phyloP scores from a whole-genome alignment of 2,888 invertebrate species.

The Temnothorax ravouxi region DNA sequence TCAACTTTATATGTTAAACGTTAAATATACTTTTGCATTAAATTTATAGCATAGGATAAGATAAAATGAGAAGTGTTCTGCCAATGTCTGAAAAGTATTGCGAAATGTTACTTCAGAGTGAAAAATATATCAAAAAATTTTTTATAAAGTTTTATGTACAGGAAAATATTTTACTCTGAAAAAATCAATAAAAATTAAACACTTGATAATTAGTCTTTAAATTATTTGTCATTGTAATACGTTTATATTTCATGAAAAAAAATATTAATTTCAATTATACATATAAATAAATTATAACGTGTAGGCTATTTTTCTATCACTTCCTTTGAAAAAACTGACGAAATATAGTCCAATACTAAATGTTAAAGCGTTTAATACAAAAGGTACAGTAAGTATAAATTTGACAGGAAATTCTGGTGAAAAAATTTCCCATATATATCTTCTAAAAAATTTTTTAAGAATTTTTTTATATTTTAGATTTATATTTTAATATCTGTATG shows the following conservation, averaged over 20 bases:
- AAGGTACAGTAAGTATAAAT: too few relatives aligned
- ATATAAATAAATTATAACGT: too few relatives aligned
- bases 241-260: neutral
- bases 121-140: neutral
- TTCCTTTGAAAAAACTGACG: too few relatives aligned
- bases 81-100: neutral
- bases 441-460: too few relatives aligned
- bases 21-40: neutral
- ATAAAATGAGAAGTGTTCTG: neutral
- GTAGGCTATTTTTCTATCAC: too few relatives aligned
- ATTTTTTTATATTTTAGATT: too few relatives aligned
- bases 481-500: too few relatives aligned
- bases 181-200: constrained; percentile 4
- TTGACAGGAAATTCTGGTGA: too few relatives aligned
- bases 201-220: neutral
- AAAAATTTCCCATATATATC: too few relatives aligned
- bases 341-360: too few relatives aligned
- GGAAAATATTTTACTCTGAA: neutral
- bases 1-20: neutral
- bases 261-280: too few relatives aligned
- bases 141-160: constrained; percentile 18
- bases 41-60: neutral
- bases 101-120: constrained; percentile 4
- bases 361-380: too few relatives aligned
- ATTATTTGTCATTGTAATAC: neutral